Percentiles rank a stretch among this genome's conserved stretches.
Evolutionary conservation across 37 sponge, comb jelly and placozoan genomes (phyloP).

Genomic region (Cladorhizidae sp.): DNA sequence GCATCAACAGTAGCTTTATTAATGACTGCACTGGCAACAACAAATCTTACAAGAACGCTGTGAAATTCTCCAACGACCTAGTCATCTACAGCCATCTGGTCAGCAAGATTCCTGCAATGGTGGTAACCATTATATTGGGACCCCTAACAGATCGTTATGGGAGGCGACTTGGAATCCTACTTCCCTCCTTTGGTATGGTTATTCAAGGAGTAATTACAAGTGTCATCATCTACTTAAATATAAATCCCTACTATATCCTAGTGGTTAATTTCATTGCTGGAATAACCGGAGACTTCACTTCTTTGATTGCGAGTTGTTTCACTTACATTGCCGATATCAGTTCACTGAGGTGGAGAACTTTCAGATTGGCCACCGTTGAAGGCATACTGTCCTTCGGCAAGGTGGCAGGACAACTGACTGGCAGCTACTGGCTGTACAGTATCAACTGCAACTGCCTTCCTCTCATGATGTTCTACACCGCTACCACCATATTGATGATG

Average conservation of each 20-base stretch:
- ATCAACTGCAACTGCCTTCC: constrained; percentile 43
- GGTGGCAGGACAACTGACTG: constrained; percentile 6
- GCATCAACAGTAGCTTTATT: constrained; percentile 27
- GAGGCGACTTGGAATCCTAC: constrained; percentile 38
- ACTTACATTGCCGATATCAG: constrained; percentile 65
- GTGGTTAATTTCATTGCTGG: constrained; percentile 20
- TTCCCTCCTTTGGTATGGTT: constrained; percentile 4
- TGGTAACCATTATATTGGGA: constrained; percentile 40
- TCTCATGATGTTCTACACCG: constrained; percentile 16
- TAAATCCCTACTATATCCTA: constrained; percentile 31
- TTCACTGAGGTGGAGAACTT: constrained; percentile 37
- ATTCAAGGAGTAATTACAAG: neutral
- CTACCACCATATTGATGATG: neutral
- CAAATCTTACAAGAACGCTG: neutral
- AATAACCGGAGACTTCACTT: constrained; percentile 39
- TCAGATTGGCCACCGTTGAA: constrained; percentile 45
- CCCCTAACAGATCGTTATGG: constrained; percentile 60
- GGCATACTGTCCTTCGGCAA: constrained; percentile 17
- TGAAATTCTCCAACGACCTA: neutral
- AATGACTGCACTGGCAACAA: constrained; percentile 9
- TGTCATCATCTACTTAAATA: constrained; percentile 22
- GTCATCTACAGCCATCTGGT: constrained; percentile 27
- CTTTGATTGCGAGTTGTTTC: constrained; percentile 24
- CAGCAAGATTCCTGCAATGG: constrained; percentile 10
- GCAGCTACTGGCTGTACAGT: constrained; percentile 32